Evolutionary conservation across 2,888 invertebrate genomes (phyloP).

Genomic region (Dynastes grantii): DNA sequence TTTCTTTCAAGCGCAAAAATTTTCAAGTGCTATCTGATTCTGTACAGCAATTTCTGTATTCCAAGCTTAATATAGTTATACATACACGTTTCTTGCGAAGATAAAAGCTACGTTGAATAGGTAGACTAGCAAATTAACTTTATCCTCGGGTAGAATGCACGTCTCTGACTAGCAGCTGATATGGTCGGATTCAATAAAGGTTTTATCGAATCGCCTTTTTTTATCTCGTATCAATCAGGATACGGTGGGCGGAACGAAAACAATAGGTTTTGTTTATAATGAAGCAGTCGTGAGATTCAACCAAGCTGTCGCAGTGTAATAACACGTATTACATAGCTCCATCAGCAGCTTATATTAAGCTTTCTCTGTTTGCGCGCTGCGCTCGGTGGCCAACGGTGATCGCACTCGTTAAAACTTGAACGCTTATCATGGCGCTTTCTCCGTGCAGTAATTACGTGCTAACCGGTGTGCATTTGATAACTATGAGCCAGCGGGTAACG

Average conservation of each 20-base stretch:
- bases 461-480: slow-evolving; percentile 49
- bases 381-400: slow-evolving; percentile 54
- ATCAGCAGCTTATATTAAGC: slow-evolving; percentile 59
- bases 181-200: slow-evolving; percentile 16
- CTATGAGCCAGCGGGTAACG: slow-evolving; percentile 33
- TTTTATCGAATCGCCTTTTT: slow-evolving; percentile 12
- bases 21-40: too few species aligned
- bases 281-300: slow-evolving; percentile 54
- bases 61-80: too few species aligned
- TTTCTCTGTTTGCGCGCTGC: slow-evolving; percentile 48
- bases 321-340: slow-evolving; percentile 58
- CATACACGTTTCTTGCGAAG: too few species aligned
- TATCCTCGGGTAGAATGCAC: neutral
- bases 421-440: slow-evolving; percentile 51
- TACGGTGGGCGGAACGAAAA: slow-evolving; percentile 30
- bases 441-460: slow-evolving; percentile 48
- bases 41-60: too few species aligned
- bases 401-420: slow-evolving; percentile 52
- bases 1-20: too few species aligned
- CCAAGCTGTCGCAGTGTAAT: slow-evolving; percentile 57
- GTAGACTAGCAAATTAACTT: slow-evolving; percentile 7
- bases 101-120: neutral
- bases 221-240: slow-evolving; percentile 38
- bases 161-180: slow-evolving; percentile 57
- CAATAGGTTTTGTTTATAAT: slow-evolving; percentile 57